Conservation (phyloP, 2,113 vertebrate genomes). For the Puma concolor region DNA sequence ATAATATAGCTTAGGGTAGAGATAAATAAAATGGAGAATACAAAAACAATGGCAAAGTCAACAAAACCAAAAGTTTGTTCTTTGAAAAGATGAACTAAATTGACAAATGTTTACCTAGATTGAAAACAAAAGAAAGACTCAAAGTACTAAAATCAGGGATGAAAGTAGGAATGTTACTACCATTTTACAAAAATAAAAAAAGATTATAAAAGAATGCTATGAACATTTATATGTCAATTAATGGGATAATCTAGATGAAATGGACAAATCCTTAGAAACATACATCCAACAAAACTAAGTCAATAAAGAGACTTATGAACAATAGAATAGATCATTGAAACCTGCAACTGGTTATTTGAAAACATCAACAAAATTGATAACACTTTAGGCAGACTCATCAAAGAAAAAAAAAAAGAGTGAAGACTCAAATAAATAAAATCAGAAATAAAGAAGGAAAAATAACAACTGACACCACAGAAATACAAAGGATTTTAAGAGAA, state of each 20-base stretch:
- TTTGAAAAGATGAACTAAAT: not conserved
- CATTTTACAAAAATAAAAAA: conserved; percentile 19
- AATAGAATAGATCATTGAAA: not conserved
- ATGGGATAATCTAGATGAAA: not conserved
- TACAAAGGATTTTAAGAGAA: not conserved
- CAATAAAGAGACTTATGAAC: not conserved
- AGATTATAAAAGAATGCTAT: not conserved
- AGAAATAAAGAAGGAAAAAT: not conserved
- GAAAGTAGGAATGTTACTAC: not conserved
- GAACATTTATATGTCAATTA: not conserved
- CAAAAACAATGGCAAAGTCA: not conserved
- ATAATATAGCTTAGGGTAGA: not conserved
- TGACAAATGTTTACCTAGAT: not conserved
- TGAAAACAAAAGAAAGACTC: not conserved
- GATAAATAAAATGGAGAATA: not conserved
- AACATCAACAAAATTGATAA: not conserved
- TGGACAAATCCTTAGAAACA: not conserved
- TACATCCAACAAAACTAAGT: not conserved
- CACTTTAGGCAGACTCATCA: not conserved
- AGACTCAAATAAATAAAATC: not conserved
- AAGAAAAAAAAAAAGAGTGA: not conserved
- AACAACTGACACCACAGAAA: not conserved
- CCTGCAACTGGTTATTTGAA: not conserved
- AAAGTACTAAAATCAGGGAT: not conserved
- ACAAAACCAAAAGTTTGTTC: not conserved